Base-by-base conservation (phyloP, 2,888 invertebrate species). In the Penaeus monodon region DNA sequence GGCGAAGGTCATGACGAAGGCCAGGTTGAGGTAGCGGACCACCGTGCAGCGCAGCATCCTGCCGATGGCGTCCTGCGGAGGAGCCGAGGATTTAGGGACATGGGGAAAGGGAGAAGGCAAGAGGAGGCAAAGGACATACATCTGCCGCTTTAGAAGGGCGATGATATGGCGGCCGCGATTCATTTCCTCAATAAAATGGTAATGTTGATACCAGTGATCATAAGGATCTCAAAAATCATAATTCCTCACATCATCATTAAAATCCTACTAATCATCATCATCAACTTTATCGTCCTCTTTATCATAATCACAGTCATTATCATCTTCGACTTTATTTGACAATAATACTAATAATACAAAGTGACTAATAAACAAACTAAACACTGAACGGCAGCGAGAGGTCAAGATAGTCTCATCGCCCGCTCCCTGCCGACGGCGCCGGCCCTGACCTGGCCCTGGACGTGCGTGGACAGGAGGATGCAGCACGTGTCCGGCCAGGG, bases 381-480 rank as follows among this genome's bases (percentile, higher is more conserved):
- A 12, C 10, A 14, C 14, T 57, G 17, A 17, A 57, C 57, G 4
- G 17, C 57, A 57, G 17, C 57, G 38, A 8, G 38, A 44, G 38
- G 33, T 33, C 33, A 33, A 33, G 33, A 38, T 4, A 38, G 6
- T 2, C 33, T 6, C 33, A 74, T 74, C 20, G 74, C 44, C 27
- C n/a, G 27, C 24, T 10, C 27, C 24, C 68, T 0, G 68, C 68
- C 8, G 7, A 17, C n/a, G 24, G 68, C n/a, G 10, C 24, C 17
- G 24, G 20, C 22, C 95, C 96, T 95, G 93, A 96, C 96, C 94
- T 95, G 96, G 93, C 97, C 97, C 91, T 97, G 96, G 92, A 97
- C 96, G 90, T 96, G 97, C 10, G 98, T 97, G 91, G 97, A 97
- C 92, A 97, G 96, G 93, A 97, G 97, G 89, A 98, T 95, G 79